Conservation (phyloP, 2,888 invertebrate genomes). For the Alcis repandata region DNA sequence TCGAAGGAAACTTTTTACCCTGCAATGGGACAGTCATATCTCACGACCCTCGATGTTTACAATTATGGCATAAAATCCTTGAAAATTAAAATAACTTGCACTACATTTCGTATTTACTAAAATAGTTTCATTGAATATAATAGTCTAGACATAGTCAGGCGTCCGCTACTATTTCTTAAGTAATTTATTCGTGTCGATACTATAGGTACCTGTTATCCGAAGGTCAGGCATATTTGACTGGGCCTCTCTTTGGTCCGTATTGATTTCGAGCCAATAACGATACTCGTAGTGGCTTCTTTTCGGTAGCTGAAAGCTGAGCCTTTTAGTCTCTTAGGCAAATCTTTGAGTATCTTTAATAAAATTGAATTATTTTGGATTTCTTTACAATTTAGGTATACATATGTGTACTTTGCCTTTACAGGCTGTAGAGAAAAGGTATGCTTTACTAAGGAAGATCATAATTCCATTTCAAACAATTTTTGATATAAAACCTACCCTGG, state of each 20-base stretch:
- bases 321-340: neutral
- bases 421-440: no score
- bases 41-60: no score
- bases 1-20: no score
- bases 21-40: no score
- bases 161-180: conserved; percentile 4
- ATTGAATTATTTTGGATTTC: neutral
- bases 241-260: conserved; percentile 4
- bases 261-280: conserved; percentile 9
- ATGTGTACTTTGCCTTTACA: no score
- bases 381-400: no score
- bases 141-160: neutral
- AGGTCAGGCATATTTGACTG: conserved; percentile 12
- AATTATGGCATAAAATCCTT: no score
- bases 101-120: no score
- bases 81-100: no score
- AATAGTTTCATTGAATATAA: neutral
- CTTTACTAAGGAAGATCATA: no score
- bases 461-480: no score
- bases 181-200: conserved; percentile 11
- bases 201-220: conserved; percentile 4
- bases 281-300: neutral
- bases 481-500: no score
- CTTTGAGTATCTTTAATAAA: neutral
- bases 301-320: neutral